Percentiles rank a stretch among this genome's conserved stretches.
phyloP scores from a whole-genome alignment of 2,797 vertebrate species.

The Sciurus vulgaris region DNA sequence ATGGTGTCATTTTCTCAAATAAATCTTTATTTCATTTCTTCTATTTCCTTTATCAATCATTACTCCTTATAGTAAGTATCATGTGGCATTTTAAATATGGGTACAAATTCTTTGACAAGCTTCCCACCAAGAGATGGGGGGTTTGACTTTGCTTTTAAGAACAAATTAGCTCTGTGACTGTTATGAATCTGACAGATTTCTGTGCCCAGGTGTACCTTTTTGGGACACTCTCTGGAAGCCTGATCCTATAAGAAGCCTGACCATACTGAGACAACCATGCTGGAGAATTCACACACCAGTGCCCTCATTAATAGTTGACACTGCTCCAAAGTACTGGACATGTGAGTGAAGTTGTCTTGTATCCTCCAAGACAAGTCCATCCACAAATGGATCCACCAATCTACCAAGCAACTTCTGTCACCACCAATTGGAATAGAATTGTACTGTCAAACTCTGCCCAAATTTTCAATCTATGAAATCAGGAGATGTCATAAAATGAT shows the following conservation, averaged over 20 bases:
- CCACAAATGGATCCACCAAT: not conserved
- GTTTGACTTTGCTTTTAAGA: not conserved
- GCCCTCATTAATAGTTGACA: not conserved
- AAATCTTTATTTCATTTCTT: not conserved
- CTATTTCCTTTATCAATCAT: not conserved
- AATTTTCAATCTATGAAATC: not conserved
- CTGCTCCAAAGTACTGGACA: not conserved
- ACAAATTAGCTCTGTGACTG: not conserved
- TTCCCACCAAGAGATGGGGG: not conserved
- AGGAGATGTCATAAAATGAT: not conserved
- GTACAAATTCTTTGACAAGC: not conserved
- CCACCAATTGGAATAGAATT: not conserved
- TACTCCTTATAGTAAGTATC: not conserved
- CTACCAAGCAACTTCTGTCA: not conserved
- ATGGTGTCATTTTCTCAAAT: not conserved
- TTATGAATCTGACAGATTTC: not conserved
- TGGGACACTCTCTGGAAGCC: not conserved
- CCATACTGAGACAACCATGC: not conserved
- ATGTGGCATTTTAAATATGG: not conserved
- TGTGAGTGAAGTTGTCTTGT: not conserved
- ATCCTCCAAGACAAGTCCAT: not conserved
- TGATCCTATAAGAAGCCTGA: not conserved
- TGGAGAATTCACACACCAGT: accelerated
- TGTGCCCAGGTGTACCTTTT: not conserved
- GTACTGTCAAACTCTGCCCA: not conserved